Percentiles rank a stretch among this genome's conserved stretches.
These are phyloP conservation scores for Polietes domitor DNA, from an alignment of 2,888 invertebrate species.

Conservation along the genomic window DNA sequence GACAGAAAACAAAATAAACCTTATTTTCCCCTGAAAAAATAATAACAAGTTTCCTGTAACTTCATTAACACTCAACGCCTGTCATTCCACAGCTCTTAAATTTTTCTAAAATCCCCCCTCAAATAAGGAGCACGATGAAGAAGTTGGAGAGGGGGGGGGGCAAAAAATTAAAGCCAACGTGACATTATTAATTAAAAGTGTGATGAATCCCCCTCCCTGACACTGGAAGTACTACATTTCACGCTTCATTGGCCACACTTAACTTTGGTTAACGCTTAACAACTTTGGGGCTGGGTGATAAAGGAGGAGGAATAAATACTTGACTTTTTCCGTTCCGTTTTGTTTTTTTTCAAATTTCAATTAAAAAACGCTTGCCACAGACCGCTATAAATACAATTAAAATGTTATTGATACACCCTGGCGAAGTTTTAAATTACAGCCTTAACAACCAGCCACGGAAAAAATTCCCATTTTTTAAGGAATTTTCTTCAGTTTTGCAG, in stretches of 20 bases:
- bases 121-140: too few species aligned
- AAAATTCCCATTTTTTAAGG: background rate
- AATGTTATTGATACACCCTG: constrained; percentile 61
- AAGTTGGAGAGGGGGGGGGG: background rate
- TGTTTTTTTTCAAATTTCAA: too few species aligned
- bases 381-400: constrained; percentile 55
- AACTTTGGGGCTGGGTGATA: too few species aligned
- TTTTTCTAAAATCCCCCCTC: too few species aligned
- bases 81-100: background rate
- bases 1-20: background rate
- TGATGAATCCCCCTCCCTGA: constrained; percentile 1
- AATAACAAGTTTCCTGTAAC: constrained; percentile 37
- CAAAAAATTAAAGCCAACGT: constrained; percentile 38
- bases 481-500: constrained; percentile 15
- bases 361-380: background rate
- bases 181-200: constrained; percentile 59
- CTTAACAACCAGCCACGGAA: constrained; percentile 17
- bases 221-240: constrained; percentile 49
- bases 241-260: constrained; percentile 62
- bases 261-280: constrained; percentile 25
- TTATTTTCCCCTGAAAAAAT: constrained; percentile 16
- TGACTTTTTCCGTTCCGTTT: too few species aligned
- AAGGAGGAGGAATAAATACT: too few species aligned
- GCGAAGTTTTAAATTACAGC: constrained; percentile 56
- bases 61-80: constrained; percentile 5